phyloP scores from a whole-genome alignment of 2,113 vertebrate species.

The Centropus bengalensis region DNA sequence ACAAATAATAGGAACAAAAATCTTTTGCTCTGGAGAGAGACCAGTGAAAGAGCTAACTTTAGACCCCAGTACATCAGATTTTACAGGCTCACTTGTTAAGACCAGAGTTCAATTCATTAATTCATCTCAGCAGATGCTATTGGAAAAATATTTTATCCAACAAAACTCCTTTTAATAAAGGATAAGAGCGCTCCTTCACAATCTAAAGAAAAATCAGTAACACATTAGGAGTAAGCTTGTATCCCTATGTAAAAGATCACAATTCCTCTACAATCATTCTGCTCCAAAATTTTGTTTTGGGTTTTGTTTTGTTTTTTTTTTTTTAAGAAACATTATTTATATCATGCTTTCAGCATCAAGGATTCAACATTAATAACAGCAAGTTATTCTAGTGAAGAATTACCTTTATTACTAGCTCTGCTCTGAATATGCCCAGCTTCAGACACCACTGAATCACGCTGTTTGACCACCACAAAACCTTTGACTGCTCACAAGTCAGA shows the following conservation, averaged over 20 bases:
- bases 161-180: neutral
- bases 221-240: neutral
- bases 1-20: conserved; percentile 34
- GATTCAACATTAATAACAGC: neutral
- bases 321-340: neutral
- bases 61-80: neutral
- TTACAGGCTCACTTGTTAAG: neutral
- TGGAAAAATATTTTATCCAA: neutral
- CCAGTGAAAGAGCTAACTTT: neutral
- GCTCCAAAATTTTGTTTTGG: neutral
- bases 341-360: neutral
- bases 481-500: neutral
- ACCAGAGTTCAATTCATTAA: neutral
- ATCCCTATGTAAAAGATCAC: neutral
- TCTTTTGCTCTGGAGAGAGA: neutral
- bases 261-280: neutral
- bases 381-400: neutral
- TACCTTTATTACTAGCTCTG: neutral
- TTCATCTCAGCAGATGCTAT: neutral
- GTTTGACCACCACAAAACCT: neutral
- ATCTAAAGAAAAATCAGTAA: neutral
- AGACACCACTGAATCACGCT: neutral
- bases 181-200: neutral
- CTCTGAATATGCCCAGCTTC: neutral
- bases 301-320: neutral